Conservation (phyloP, 2,888 invertebrate genomes). For the Geophilus truncorum region DNA sequence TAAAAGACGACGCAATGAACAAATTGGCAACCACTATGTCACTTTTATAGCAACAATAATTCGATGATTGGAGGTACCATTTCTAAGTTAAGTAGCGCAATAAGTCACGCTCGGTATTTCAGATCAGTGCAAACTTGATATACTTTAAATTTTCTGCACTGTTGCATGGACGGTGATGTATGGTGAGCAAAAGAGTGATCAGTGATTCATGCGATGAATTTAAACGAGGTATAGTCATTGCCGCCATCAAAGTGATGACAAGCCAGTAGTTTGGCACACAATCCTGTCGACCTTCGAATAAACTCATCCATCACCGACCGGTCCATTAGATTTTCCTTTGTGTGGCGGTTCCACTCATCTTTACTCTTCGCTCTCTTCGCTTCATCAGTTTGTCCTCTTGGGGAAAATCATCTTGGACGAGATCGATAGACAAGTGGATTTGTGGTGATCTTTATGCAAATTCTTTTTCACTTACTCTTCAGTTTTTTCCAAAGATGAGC, state of each 20-base stretch:
- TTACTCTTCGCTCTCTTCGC: not conserved
- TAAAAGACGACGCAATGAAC: too few species aligned
- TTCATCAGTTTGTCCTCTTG: slow-evolving; percentile 11
- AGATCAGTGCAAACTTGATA: not conserved
- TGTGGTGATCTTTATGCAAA: slow-evolving; percentile 20
- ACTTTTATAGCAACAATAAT: not conserved
- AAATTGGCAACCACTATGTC: too few species aligned
- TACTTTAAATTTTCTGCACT: slow-evolving; percentile 27
- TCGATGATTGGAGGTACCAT: not conserved
- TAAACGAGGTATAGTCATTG: slow-evolving; percentile 23
- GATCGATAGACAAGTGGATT: not conserved
- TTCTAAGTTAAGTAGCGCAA: not conserved
- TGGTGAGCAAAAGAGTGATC: slow-evolving; percentile 21
- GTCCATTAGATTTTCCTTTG: slow-evolving; percentile 25
- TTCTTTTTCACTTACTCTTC: not conserved
- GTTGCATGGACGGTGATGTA: slow-evolving; percentile 22
- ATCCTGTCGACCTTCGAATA: slow-evolving; percentile 22
- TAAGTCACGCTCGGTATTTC: slow-evolving; percentile 2
- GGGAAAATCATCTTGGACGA: not conserved
- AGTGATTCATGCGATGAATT: slow-evolving; percentile 24
- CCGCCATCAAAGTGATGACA: slow-evolving; percentile 23
- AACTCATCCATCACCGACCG: slow-evolving; percentile 30
- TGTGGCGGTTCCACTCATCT: slow-evolving; percentile 13
- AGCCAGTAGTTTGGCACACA: slow-evolving; percentile 6
- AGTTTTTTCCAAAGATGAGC: not conserved